Evolutionary conservation across 2,113 vertebrate species (phyloP).

Genomic region (Python bivittatus): DNA sequence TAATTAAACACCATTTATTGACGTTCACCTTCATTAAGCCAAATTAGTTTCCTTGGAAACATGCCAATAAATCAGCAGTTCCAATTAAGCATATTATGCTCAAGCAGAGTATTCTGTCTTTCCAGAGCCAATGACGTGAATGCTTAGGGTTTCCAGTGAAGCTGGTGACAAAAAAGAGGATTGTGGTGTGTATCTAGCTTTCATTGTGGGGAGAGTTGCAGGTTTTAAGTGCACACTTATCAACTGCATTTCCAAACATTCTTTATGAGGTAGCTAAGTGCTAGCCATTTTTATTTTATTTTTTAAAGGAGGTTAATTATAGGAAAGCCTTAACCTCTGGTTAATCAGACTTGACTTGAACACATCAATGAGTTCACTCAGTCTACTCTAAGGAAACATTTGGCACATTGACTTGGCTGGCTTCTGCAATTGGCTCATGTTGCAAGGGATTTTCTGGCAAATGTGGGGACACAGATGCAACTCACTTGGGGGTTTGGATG

Average conservation of each 20-base stretch:
- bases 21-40: neutral
- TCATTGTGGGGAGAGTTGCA: neutral
- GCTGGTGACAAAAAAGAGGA: neutral
- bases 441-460: neutral
- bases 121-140: neutral
- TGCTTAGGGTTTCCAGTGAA: neutral
- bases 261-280: conserved; percentile 5
- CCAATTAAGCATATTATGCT: conserved; percentile 30
- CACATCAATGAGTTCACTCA: neutral
- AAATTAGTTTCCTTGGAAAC: conserved; percentile 25
- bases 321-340: neutral
- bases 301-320: neutral
- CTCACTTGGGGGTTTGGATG: neutral
- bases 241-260: conserved; percentile 19
- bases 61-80: conserved; percentile 29
- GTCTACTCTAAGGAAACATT: neutral
- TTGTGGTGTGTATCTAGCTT: neutral
- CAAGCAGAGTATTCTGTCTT: conserved; percentile 7
- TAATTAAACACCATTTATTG: conserved; percentile 13
- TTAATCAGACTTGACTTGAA: conserved; percentile 8
- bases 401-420: neutral
- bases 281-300: conserved; percentile 4
- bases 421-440: neutral
- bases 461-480: neutral
- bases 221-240: conserved; percentile 1